phyloP scores from a whole-genome alignment of 92 coral and sea anemone species.

The Palythoa grandis region DNA sequence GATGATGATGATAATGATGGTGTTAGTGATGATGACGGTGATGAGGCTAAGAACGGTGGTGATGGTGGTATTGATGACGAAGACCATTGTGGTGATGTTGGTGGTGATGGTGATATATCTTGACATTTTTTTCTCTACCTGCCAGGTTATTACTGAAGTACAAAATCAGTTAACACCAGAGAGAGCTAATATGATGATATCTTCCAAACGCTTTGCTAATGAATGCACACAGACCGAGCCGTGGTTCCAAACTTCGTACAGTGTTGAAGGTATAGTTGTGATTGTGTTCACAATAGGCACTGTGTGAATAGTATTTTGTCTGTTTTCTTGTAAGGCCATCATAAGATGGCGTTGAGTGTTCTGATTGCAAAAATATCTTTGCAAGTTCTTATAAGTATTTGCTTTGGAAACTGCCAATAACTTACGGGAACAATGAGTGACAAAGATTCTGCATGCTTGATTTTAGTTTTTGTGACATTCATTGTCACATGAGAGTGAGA shows the following conservation, averaged over 20 bases:
- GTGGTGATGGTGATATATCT: background rate
- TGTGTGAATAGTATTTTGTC: too few relatives aligned
- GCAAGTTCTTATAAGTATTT: too few relatives aligned
- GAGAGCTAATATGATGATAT: conserved; percentile 76
- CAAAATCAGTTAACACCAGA: conserved; percentile 75
- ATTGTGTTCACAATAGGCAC: background rate
- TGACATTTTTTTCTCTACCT: background rate
- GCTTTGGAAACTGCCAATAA: too few relatives aligned
- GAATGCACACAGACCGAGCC: conserved; percentile 84
- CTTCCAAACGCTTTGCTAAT: conserved; percentile 72
- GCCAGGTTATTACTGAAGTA: conserved; percentile 72
- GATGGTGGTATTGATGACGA: too few relatives aligned
- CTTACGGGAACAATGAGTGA: too few relatives aligned
- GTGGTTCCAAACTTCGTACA: conserved; percentile 87
- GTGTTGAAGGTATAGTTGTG: conserved; percentile 56
- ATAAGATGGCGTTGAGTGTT: too few relatives aligned
- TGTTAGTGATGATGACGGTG: background rate
- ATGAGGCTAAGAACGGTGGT: background rate
- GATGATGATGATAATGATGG: background rate
- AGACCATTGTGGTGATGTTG: too few relatives aligned
- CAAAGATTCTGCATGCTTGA: too few relatives aligned
- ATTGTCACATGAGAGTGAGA: too few relatives aligned
- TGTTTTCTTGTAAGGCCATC: too few relatives aligned
- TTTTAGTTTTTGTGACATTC: too few relatives aligned
- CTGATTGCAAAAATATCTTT: too few relatives aligned